Evolutionary conservation across 2,113 vertebrate species (phyloP).

Genomic region (Aleadryas rufinucha): DNA sequence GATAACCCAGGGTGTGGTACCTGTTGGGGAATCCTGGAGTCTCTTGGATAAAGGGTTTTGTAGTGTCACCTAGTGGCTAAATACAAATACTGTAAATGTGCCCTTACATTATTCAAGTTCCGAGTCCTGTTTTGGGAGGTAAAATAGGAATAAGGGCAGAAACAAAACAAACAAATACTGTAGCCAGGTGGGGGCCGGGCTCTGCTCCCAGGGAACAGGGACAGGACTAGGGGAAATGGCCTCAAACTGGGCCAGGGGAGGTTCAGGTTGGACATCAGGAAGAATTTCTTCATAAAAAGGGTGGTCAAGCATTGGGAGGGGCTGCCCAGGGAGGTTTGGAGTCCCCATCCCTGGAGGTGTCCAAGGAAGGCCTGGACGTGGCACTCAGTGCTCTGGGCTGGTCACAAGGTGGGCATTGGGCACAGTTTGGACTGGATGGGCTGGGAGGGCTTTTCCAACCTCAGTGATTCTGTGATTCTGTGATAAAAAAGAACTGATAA

Average conservation of each 20-base stretch:
- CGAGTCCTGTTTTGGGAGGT: not conserved
- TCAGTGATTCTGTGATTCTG: not conserved
- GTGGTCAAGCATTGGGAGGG: fast-evolving
- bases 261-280: fast-evolving
- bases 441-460: not conserved
- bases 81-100: not conserved
- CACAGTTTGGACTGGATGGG: fast-evolving
- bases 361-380: fast-evolving
- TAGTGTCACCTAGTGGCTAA: conserved; percentile 51
- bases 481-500: not conserved
- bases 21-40: not conserved
- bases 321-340: not conserved
- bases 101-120: not conserved
- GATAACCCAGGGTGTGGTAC: not conserved
- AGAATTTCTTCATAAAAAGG: fast-evolving
- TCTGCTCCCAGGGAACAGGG: not conserved
- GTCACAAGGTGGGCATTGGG: fast-evolving
- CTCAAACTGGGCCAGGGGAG: fast-evolving
- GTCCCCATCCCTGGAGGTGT: not conserved
- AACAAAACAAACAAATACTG: not conserved
- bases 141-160: not conserved
- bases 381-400: not conserved
- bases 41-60: not conserved
- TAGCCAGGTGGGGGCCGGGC: too few relatives aligned
- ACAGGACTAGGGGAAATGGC: not conserved